A percentile compares a stretch with the other conserved stretches of the same genome.
These are phyloP conservation scores for Protobothrops mucrosquamatus DNA, from an alignment of 2,113 vertebrate genomes.

Conservation along the genomic window DNA sequence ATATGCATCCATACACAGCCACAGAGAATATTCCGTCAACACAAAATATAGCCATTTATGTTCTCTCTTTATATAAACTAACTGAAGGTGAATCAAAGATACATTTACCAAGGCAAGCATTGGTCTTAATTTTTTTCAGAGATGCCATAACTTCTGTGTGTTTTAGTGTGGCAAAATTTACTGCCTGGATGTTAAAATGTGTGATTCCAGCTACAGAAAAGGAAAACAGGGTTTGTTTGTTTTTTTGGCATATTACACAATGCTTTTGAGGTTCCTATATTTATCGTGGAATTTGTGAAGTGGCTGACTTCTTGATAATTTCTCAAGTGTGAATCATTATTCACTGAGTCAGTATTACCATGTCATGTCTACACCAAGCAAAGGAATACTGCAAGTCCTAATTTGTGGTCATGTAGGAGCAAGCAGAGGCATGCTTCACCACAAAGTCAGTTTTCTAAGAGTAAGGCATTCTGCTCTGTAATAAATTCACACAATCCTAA, in stretches of 20 bases:
- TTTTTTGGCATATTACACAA: not conserved
- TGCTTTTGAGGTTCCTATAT: not conserved
- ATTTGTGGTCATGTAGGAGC: conserved; percentile 2
- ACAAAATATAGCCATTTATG: not conserved
- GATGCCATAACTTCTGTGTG: not conserved
- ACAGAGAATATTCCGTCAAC: not conserved
- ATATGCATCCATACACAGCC: not conserved
- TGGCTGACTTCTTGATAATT: not conserved
- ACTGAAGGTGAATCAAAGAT: not conserved
- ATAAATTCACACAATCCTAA: not conserved
- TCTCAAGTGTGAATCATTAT: not conserved
- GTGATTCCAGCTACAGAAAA: not conserved
- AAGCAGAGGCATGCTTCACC: not conserved
- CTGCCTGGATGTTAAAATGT: not conserved
- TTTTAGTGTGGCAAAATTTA: not conserved
- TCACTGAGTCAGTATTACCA: not conserved
- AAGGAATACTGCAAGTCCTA: not conserved
- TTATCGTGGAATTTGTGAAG: not conserved
- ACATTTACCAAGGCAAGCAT: not conserved
- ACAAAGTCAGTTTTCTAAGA: not conserved
- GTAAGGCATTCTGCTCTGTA: not conserved
- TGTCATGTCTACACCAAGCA: not conserved
- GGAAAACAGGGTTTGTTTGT: not conserved
- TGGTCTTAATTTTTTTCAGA: not conserved
- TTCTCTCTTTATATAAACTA: not conserved